Evolutionary conservation across 2,888 invertebrate species (phyloP).

Genomic region (Disparrhopalites patrizii): DNA sequence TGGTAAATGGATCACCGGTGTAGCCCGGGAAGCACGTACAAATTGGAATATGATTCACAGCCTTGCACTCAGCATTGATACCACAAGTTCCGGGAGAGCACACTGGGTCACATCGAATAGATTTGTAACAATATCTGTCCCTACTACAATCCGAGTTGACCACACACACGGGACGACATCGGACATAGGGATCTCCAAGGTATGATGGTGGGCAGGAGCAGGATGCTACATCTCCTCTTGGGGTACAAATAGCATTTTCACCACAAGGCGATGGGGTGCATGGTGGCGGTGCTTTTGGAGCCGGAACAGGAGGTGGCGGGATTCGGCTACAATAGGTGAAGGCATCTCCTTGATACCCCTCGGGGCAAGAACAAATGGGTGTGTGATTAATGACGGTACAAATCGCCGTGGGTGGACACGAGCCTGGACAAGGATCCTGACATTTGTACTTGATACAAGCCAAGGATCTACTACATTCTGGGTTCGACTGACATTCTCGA

Average conservation of each 20-base stretch:
- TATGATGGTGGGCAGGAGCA: constrained; percentile 51
- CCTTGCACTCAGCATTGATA: constrained; percentile 65
- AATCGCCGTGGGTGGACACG: constrained; percentile 65
- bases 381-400: constrained; percentile 63
- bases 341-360: constrained; percentile 47
- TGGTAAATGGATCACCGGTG: constrained; percentile 49
- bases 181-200: constrained; percentile 55
- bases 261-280: constrained; percentile 48
- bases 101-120: constrained; percentile 75
- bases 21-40: constrained; percentile 64
- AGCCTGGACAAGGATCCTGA: constrained; percentile 65
- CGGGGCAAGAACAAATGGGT: constrained; percentile 53
- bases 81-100: constrained; percentile 56
- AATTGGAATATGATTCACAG: constrained; percentile 70
- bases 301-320: constrained; percentile 45
- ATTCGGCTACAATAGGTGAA: constrained; percentile 45
- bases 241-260: constrained; percentile 55
- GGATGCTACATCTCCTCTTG: constrained; percentile 40
- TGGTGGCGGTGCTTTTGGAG: constrained; percentile 29
- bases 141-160: constrained; percentile 81
- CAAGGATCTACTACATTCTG: constrained; percentile 56
- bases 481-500: constrained; percentile 70
- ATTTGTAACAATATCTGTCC: constrained; percentile 77
- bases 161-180: constrained; percentile 77
- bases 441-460: constrained; percentile 69